Evolutionary conservation across 2,797 vertebrate species (phyloP).

Genomic region (Arctocebus calabarensis): DNA sequence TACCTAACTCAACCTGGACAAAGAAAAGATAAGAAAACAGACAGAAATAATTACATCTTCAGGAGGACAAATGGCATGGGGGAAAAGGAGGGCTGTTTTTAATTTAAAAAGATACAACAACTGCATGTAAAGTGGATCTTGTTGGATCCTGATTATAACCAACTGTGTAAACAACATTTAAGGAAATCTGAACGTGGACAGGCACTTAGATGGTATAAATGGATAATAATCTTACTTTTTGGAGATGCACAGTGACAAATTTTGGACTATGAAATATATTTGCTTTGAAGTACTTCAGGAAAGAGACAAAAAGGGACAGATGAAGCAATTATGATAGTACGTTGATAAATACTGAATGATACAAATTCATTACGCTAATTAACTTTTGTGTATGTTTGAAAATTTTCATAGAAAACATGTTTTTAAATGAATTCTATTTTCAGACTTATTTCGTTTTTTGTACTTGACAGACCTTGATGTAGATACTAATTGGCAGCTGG

Average conservation of each 20-base stretch:
- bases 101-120: conserved; percentile 10
- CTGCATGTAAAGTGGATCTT: neutral
- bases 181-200: neutral
- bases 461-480: neutral
- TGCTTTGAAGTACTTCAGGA: conserved; percentile 7
- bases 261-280: neutral
- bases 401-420: conserved; percentile 39
- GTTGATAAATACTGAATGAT: neutral
- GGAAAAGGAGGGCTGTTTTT: neutral
- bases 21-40: conserved; percentile 16
- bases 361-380: conserved; percentile 9
- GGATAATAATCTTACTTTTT: neutral
- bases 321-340: neutral
- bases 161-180: neutral
- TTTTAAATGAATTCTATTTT: conserved; percentile 51
- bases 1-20: neutral
- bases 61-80: neutral
- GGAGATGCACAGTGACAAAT: neutral
- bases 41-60: neutral
- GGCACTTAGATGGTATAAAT: neutral
- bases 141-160: neutral
- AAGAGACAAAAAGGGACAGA: neutral
- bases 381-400: neutral
- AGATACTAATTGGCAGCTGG: neutral
- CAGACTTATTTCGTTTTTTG: neutral